Evolutionary conservation across 2,797 vertebrate genomes (phyloP).

Genomic region (Sebastes ruberrimus): DNA sequence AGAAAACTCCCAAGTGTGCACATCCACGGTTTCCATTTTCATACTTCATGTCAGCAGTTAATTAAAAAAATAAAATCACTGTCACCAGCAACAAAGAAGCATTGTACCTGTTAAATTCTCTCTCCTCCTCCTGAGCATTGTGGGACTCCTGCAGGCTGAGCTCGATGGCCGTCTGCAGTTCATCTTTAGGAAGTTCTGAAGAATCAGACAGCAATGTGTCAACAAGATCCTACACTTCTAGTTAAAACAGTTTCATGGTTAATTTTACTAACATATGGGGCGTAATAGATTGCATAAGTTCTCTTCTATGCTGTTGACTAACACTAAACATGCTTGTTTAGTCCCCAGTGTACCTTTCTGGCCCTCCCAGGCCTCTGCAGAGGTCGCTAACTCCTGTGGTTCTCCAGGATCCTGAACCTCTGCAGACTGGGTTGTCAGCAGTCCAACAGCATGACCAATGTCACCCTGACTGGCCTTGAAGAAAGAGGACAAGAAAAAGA

Average conservation of each 20-base stretch:
- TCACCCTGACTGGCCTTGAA: constrained; percentile 91
- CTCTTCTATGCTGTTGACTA: background rate
- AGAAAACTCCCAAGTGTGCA: background rate
- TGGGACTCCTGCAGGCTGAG: constrained; percentile 86
- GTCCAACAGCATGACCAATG: constrained; percentile 89
- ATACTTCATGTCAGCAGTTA: background rate
- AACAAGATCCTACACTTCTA: background rate
- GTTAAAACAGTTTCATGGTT: background rate
- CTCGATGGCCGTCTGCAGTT: constrained; percentile 77
- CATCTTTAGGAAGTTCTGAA: constrained; percentile 78
- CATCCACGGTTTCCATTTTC: background rate
- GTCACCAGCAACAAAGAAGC: background rate
- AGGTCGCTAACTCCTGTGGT: constrained; percentile 63
- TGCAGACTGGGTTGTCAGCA: constrained; percentile 85
- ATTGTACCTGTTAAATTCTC: constrained; percentile 85
- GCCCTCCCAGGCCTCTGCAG: constrained; percentile 64
- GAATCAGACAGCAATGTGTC: constrained; percentile 23
- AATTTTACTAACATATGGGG: background rate
- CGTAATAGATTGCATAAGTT: background rate
- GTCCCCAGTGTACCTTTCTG: constrained; percentile 70
- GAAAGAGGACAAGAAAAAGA: background rate
- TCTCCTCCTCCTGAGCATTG: constrained; percentile 77
- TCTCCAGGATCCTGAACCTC: constrained; percentile 74
- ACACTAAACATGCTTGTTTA: background rate
- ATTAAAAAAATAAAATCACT: background rate